Evolutionary conservation across 2,797 vertebrate genomes (phyloP).

Genomic region (Periparus ater): DNA sequence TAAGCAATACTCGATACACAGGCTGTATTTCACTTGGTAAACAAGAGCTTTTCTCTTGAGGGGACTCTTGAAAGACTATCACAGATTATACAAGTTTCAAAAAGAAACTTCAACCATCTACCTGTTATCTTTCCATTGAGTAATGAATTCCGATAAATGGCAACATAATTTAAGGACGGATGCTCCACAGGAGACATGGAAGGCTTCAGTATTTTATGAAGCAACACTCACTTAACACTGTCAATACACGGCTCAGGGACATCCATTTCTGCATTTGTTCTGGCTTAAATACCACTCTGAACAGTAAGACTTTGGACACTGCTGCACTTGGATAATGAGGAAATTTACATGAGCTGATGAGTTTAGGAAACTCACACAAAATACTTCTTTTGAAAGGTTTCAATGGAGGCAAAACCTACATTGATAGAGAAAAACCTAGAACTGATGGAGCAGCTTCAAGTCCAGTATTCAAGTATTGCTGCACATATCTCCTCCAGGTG

Average conservation of each 20-base stretch:
- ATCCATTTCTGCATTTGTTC: background rate
- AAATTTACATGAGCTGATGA: background rate
- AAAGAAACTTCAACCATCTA: constrained; percentile 42
- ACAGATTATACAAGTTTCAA: background rate
- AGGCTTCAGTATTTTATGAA: background rate
- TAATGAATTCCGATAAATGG: constrained; percentile 23
- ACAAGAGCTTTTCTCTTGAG: constrained; percentile 50
- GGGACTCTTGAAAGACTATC: background rate
- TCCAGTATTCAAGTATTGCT: no score
- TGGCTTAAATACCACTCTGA: background rate
- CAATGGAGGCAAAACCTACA: background rate
- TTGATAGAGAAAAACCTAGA: background rate
- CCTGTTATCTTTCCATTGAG: background rate
- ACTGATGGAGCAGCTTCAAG: background rate
- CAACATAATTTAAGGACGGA: background rate
- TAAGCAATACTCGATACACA: background rate
- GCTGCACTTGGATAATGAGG: background rate
- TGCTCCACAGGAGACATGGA: background rate
- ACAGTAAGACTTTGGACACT: constrained; percentile 2
- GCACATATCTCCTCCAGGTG: background rate
- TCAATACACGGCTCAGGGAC: background rate
- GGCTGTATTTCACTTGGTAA: constrained; percentile 20
- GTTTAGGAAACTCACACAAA: background rate
- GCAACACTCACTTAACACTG: background rate
- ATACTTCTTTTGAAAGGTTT: background rate